Percentiles rank a stretch among this genome's conserved stretches.
phyloP scores from a whole-genome alignment of 2,113 vertebrate species.

The Thamnaconus septentrionalis region DNA sequence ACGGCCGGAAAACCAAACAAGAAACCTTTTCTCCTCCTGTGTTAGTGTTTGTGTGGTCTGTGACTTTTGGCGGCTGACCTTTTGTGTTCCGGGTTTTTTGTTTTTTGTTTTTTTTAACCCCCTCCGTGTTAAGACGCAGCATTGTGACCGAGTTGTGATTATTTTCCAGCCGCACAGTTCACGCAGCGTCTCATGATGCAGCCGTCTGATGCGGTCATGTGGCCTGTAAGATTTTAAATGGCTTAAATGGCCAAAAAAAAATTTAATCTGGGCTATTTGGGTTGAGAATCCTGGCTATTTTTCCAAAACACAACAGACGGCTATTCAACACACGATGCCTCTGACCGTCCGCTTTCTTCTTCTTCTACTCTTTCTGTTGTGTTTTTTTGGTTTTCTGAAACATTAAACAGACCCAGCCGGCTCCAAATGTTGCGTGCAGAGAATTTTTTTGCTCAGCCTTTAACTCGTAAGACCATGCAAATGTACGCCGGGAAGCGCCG shows the following conservation, averaged over 20 bases:
- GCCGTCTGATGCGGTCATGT: conserved; percentile 58
- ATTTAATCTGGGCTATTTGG: too few species aligned
- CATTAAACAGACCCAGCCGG: conserved; percentile 6
- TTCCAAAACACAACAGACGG: too few species aligned
- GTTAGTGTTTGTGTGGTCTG: not conserved
- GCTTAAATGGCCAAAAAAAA: conserved; percentile 45
- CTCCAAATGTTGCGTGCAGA: conserved; percentile 9
- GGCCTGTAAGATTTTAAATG: conserved; percentile 67
- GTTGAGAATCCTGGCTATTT: too few species aligned
- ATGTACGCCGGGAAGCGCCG: conserved; percentile 25
- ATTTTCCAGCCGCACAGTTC: conserved; percentile 41
- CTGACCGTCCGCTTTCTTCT: too few species aligned
- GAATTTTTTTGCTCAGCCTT: conserved; percentile 26
- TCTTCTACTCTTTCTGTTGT: not conserved
- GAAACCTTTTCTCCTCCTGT: too few species aligned
- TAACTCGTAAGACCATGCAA: conserved; percentile 37
- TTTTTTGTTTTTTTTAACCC: too few species aligned
- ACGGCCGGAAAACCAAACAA: not conserved
- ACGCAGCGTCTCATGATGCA: conserved; percentile 55
- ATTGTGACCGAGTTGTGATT: conserved; percentile 15
- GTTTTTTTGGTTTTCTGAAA: conserved; percentile 5
- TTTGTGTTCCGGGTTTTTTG: not conserved
- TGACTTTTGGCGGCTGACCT: not conserved
- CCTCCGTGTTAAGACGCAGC: not conserved
- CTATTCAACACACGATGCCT: too few species aligned